Conservation (phyloP, 2,797 vertebrate species). For the Sebastes elongatus region DNA sequence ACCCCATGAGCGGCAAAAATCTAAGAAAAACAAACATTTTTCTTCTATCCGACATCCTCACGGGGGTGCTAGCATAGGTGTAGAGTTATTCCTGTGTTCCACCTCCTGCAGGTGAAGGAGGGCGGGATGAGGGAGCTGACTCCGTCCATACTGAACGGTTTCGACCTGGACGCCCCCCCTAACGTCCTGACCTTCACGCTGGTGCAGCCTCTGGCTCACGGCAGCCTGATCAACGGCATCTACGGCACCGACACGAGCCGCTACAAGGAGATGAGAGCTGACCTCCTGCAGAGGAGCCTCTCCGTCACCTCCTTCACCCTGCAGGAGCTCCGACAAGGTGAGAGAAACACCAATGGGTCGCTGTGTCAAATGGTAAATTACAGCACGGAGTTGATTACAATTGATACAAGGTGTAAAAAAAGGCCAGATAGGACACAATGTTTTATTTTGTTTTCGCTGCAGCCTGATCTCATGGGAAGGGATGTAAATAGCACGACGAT, state of each 20-base stretch:
- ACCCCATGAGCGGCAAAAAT: neutral
- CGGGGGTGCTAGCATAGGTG: neutral
- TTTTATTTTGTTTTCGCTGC: too few species aligned
- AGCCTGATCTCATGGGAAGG: too few species aligned
- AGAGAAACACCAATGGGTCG: neutral
- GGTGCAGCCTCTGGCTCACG: constrained; percentile 51
- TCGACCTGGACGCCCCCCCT: constrained; percentile 65
- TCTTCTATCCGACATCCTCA: neutral
- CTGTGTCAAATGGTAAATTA: too few species aligned
- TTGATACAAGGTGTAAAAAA: too few species aligned
- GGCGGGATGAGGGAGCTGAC: constrained; percentile 66
- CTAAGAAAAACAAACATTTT: neutral
- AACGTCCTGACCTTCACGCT: constrained; percentile 70
- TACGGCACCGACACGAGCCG: constrained; percentile 40
- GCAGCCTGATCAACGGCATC: constrained; percentile 71
- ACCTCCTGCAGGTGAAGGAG: constrained; percentile 70
- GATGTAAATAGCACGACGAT: too few species aligned
- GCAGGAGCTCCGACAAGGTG: constrained; percentile 72
- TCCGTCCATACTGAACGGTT: constrained; percentile 53
- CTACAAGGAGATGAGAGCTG: constrained; percentile 56
- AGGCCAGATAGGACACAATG: too few species aligned
- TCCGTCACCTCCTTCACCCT: constrained; percentile 72
- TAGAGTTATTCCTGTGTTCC: neutral
- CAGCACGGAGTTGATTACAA: too few species aligned
- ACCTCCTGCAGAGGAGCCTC: constrained; percentile 53